A percentile compares a stretch with the other conserved stretches of the same genome.
Conservation (phyloP, 2,888 invertebrate species). For the Amphimallon solstitiale region DNA sequence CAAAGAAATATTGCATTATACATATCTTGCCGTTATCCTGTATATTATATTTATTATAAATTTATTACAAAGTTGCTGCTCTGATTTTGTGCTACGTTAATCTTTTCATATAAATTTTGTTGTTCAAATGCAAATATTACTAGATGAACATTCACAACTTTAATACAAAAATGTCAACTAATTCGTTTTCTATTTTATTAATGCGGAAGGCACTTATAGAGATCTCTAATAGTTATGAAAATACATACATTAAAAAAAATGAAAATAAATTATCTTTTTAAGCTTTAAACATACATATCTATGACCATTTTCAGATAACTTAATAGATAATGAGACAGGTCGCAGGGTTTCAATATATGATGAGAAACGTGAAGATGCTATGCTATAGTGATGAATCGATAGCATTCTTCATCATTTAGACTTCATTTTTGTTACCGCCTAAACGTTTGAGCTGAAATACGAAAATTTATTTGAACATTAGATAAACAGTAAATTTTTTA, state of each 20-base stretch:
- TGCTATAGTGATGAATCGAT: constrained; percentile 24
- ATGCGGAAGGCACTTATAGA: neutral
- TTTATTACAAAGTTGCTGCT: too few species aligned
- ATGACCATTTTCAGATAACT: constrained; percentile 11
- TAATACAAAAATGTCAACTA: neutral
- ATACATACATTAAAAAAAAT: constrained; percentile 20
- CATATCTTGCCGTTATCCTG: too few species aligned
- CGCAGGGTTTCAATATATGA: constrained; percentile 18
- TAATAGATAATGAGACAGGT: constrained; percentile 3
- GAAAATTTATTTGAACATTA: constrained; percentile 16
- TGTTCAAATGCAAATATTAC: neutral
- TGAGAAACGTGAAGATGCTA: constrained; percentile 25
- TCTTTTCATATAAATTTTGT: too few species aligned
- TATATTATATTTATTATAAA: too few species aligned
- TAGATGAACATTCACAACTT: neutral
- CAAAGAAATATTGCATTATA: too few species aligned
- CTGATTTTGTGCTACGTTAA: too few species aligned
- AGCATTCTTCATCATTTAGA: constrained; percentile 34
- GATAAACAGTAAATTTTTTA: neutral
- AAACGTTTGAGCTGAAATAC: constrained; percentile 52
- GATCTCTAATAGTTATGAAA: constrained; percentile 15
- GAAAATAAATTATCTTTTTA: constrained; percentile 38
- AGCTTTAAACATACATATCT: constrained; percentile 10
- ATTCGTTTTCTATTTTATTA: neutral
- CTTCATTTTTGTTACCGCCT: constrained; percentile 52